These are phyloP conservation scores for Celastrina argiolus DNA, from an alignment of 2,888 invertebrate species.

Conservation along the genomic window DNA sequence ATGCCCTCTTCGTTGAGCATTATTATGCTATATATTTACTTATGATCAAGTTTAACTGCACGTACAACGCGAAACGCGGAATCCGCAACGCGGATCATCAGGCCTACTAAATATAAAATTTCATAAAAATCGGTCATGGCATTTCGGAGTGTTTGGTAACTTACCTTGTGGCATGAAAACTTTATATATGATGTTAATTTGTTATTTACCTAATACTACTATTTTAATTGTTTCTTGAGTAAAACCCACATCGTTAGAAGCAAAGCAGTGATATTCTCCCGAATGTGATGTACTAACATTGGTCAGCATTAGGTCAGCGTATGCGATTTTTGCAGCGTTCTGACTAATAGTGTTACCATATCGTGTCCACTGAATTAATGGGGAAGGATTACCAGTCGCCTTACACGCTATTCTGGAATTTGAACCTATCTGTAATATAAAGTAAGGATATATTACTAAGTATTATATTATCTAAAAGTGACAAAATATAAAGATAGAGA, in stretches of 20 bases:
- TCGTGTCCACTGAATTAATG: conserved; percentile 78
- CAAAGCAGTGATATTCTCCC: conserved; percentile 77
- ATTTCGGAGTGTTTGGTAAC: no score
- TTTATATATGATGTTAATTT: neutral
- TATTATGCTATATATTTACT: no score
- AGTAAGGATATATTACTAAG: neutral
- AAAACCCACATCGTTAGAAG: conserved; percentile 74
- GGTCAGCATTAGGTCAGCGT: conserved; percentile 53
- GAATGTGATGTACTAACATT: conserved; percentile 43
- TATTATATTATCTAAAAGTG: no score
- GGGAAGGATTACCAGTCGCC: conserved; percentile 77
- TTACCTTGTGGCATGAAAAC: no score
- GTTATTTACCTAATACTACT: conserved; percentile 59
- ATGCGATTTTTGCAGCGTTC: conserved; percentile 43
- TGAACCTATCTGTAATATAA: conserved; percentile 48
- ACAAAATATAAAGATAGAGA: no score
- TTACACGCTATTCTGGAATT: conserved; percentile 64
- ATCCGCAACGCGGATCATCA: no score
- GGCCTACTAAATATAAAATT: no score
- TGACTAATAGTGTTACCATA: conserved; percentile 52
- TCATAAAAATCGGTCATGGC: no score
- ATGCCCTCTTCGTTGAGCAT: no score
- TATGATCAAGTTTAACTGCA: no score
- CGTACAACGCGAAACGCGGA: no score
- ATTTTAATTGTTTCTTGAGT: conserved; percentile 53